Evolutionary conservation across 2,888 invertebrate species (phyloP).

Genomic region (Epinotia ramella): DNA sequence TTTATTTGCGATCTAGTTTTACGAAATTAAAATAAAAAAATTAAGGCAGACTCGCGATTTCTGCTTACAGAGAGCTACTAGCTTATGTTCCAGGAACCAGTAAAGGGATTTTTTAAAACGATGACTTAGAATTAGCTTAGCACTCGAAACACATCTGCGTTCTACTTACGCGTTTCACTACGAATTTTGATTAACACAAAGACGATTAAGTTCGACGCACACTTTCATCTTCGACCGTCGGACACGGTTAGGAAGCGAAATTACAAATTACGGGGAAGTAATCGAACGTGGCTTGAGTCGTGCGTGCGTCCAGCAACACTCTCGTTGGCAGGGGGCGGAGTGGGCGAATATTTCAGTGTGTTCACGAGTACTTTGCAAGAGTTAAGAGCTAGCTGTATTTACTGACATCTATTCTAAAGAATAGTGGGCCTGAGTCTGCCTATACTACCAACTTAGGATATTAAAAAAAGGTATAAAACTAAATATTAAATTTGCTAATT

Average conservation of each 20-base stretch:
- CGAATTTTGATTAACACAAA: neutral
- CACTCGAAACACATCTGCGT: neutral
- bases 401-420: neutral
- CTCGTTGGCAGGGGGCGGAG: conserved; percentile 48
- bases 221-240: conserved; percentile 63
- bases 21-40: too few species aligned
- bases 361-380: conserved; percentile 47
- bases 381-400: neutral
- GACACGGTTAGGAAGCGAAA: conserved; percentile 63
- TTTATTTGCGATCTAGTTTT: too few species aligned
- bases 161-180: conserved; percentile 4
- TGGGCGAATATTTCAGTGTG: conserved; percentile 54
- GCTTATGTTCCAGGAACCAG: neutral
- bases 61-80: too few species aligned
- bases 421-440: neutral
- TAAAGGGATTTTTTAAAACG: neutral
- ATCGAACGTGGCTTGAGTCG: conserved; percentile 51
- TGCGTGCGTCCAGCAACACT: conserved; percentile 59
- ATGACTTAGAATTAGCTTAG: neutral
- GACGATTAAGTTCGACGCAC: conserved; percentile 29
- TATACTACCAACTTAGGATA: neutral
- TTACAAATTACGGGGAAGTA: conserved; percentile 66
- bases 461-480: neutral
- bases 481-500: conserved; percentile 14
- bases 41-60: too few species aligned